Base-by-base conservation (phyloP, 2,888 invertebrate species). In the Oscheius myriophilus region DNA sequence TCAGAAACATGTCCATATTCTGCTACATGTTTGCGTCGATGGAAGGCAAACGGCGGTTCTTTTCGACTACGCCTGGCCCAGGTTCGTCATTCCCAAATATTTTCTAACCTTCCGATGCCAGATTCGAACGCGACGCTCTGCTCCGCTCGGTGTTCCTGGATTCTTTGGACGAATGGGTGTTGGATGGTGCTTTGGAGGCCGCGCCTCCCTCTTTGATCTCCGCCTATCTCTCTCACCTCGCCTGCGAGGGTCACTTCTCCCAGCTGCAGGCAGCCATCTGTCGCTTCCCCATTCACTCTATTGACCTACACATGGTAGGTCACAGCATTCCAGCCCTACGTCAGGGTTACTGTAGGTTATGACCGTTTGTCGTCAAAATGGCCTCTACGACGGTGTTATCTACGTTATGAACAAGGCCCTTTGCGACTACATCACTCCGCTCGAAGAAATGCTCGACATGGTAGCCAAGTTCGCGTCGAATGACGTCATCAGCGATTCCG, bases 371-470 rank as follows among this genome's bases (percentile, higher is more conserved):
- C 88, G 91, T 87, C 89, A 89, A 66, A 89, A 91, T 82, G 89
- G 90, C 39, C 87, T 92, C 42, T 91, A 91, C 86, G 91, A 92
- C 86, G 91, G 91, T 42, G 90, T 92, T 69, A 89, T 92, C 73
- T 92, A 92, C 87, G 90, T 93, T 39, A 92, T 92, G 87, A 93
- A 92, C 71, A 90, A 91, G 84, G 93, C 92, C 12, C 90, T 93
- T 85, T 88, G 88, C 52, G 93, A 93, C 87, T 93, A 91, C 83
- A 90, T 91, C 0, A 90, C 91, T 25, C 92, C 93, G 0, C 87
- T 93, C 68, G 91, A 91, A 82, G 85, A 86, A 63, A 81, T 87
- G 83, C 73, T 87, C 6, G 78, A 80, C 11, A 80, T 69, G 49
- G 71, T 84, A 57, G 42, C 63, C 4, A 21, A 61, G 23, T 80